These are phyloP conservation scores for Colostygia pectinataria DNA, from an alignment of 2,888 invertebrate species.

Conservation along the genomic window DNA sequence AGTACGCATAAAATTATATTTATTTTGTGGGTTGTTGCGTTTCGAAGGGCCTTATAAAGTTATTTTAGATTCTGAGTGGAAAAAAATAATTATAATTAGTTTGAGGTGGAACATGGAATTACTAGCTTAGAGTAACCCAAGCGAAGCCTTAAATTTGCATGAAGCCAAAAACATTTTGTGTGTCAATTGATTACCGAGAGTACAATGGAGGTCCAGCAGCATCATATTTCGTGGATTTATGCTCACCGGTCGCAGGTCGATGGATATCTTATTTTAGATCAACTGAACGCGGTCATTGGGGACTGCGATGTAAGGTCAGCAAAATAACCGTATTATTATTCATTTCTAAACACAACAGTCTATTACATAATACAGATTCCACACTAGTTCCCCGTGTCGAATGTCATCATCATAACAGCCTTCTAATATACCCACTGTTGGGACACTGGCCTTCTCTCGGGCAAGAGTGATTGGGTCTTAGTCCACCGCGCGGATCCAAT, in stretches of 20 bases:
- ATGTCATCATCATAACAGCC: too few species aligned
- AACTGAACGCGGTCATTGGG: conserved; percentile 61
- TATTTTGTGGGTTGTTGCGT: conserved; percentile 25
- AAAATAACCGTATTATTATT: too few species aligned
- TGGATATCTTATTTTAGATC: conserved; percentile 71
- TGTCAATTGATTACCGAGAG: conserved; percentile 14
- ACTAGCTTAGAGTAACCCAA: background rate
- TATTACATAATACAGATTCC: too few species aligned
- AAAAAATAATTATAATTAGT: too few species aligned
- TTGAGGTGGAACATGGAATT: too few species aligned
- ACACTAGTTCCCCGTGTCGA: too few species aligned
- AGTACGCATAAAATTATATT: conserved; percentile 26
- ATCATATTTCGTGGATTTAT: conserved; percentile 65
- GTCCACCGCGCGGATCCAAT: too few species aligned
- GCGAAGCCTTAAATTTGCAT: background rate
- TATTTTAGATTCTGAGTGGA: conserved; percentile 6
- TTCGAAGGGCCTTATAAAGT: conserved; percentile 4
- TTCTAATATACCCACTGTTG: too few species aligned
- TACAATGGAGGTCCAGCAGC: conserved; percentile 13
- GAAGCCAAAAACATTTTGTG: conserved; percentile 9
- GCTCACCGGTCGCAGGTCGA: conserved; percentile 56
- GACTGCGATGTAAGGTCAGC: conserved; percentile 30
- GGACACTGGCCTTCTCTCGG: too few species aligned
- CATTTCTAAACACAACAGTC: too few species aligned
- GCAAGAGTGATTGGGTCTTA: too few species aligned